Evolutionary conservation across 2,888 invertebrate species (phyloP), one percentile per base, ranked within the genome.

Genomic region (Harpagoxenus sublaevis): DNA sequence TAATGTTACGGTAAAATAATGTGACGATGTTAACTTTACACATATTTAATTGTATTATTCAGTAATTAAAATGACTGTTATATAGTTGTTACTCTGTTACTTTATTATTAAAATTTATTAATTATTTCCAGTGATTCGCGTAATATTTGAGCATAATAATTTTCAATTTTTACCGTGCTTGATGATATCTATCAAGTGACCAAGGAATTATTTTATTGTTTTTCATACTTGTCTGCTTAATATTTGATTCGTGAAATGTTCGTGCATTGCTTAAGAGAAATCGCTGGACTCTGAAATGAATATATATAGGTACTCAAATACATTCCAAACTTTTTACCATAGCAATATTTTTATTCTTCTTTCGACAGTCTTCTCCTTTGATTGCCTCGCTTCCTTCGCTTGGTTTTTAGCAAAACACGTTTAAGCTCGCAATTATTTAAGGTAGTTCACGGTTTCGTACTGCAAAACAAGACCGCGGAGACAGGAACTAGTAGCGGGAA

Each of bases 381-480:
- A 71, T 73, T 84, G 82, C 63, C 79, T 71, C 63, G 42, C 82
- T 83, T 70, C 65, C 78, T 89, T 89, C 73, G 79, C 75, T 68
- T 60, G 31, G 65, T 63, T 66, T 66, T 85, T 87, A 75, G 81
- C 89, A 91, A 91, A 92, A 91, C 88, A 88, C 73, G 89, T 87
- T 90, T 91, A 91, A 92, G 89, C 87, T 85, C 74, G 86, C 91
- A 91, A 92, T 93, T 92, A 93, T 92, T 93, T 92, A 91, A 92
- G 92, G 89, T 86, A 89, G 85, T 90, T 92, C 89, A 88, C 85
- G 88, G 89, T 87, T 87, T 87, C 86, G 63, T 84, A 85, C 87
- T 82, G 85, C 89, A 91, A 92, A 93, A 92, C 92, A 91, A 84
- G 78, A 85, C 86, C 87, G 77, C 77, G 87, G 87, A 87, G 77